Base-by-base conservation (phyloP, 2,113 vertebrate species). In the Ammodytes marinus region DNA sequence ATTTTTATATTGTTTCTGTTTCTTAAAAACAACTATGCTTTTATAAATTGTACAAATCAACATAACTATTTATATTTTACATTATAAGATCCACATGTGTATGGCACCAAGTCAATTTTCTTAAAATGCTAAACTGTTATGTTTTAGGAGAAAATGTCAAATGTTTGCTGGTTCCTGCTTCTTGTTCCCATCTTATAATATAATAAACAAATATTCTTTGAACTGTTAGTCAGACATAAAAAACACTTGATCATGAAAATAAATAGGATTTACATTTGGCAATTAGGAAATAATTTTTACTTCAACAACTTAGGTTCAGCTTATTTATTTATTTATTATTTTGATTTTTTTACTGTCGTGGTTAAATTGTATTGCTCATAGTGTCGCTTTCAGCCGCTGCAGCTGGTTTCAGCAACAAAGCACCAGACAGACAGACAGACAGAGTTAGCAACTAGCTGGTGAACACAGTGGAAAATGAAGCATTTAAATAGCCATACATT, bases 11-110 rank as follows among this genome's bases (percentile, higher is more conserved):
- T 4, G 7, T 19, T 69, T 70, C 15, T 43, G 14, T 50, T 65
- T 58, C n/a, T 27, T 27, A 13, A 17, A 27, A 8, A 65, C 45
- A 65, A 53, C n/a, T 45, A 42, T 35, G 39, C 39, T 68, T 57
- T 69, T 4, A 73, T 37, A 59, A 15, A 27, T n/a, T 82, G 11
- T 27, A 59, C 27, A 54, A 60, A 19, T 13, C 8, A 50, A 58
- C 40, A 6, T 17, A 64, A 17, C 8, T 12, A 7, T 37, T 75
- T 2, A 35, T 46, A 39, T 39, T 47, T 42, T 45, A 11, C 8
- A 37, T 35, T 11, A 52, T 63, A 35, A 69, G 8, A 54, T 14
- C 11, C 45, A 10, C 10, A 27, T 1, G 47, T 35, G 59, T 5
- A 12, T 15, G 60, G 46, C 70, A 73, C 37, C 15, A 66, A 47